phyloP scores from a whole-genome alignment of 2,888 invertebrate genomes.

The Cheilosia scutellata region DNA sequence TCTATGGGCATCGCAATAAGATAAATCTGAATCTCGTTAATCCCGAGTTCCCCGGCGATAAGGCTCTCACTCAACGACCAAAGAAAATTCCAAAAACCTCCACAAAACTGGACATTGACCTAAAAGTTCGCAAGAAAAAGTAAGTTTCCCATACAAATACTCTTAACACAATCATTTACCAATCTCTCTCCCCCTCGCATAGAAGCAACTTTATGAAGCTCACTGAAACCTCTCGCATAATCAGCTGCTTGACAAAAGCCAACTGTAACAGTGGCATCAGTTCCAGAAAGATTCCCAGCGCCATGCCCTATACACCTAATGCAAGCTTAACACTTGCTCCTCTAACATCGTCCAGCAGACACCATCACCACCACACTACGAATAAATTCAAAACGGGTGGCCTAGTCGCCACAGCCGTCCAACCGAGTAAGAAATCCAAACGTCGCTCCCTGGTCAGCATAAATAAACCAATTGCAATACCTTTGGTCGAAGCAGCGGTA shows the following conservation, averaged over 20 bases:
- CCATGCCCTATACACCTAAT: constrained; percentile 78
- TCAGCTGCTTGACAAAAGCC: constrained; percentile 78
- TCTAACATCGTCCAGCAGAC: constrained; percentile 58
- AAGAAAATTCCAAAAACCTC: constrained; percentile 41
- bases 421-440: constrained; percentile 77
- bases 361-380: constrained; percentile 15
- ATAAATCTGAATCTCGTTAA: constrained; percentile 35
- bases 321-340: constrained; percentile 55
- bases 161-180: background rate
- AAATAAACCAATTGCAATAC: constrained; percentile 33
- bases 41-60: constrained; percentile 29
- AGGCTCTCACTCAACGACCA: constrained; percentile 6
- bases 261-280: constrained; percentile 21
- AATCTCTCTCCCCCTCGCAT: constrained; percentile 4
- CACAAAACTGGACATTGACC: constrained; percentile 39
- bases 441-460: constrained; percentile 47
- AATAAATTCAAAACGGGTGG: constrained; percentile 86
- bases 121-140: constrained; percentile 55
- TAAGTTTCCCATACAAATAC: constrained; percentile 7
- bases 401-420: constrained; percentile 86
- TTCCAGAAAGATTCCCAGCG: constrained; percentile 82
- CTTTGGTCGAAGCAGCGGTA: constrained; percentile 22
- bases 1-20: constrained; percentile 16
- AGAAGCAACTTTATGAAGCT: constrained; percentile 80
- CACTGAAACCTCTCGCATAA: constrained; percentile 80